Conservation (phyloP, 1,140 invertebrate genomes). For the Bombus terrestris region DNA sequence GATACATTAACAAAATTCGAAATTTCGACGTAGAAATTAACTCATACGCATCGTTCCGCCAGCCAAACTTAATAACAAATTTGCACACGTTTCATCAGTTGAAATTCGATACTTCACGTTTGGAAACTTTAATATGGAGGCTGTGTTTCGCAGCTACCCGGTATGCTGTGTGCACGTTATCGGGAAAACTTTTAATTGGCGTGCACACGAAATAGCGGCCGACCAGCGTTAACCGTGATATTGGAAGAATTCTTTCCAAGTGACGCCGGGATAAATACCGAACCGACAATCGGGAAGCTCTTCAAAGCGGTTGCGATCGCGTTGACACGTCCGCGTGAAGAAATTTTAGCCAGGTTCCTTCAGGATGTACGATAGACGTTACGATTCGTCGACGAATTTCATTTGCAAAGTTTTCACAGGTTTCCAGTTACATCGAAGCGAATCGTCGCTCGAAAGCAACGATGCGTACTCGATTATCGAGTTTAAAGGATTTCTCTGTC, state of each 20-base stretch:
- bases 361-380: not conserved
- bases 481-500: not conserved
- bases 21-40: not conserved
- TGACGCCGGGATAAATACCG: not conserved
- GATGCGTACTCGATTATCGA: not conserved
- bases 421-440: not conserved
- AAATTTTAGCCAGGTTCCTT: not conserved
- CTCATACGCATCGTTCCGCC: not conserved
- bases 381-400: not conserved
- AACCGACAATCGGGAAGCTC: not conserved
- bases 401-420: not conserved
- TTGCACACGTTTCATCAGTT: not conserved
- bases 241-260: conserved; percentile 9
- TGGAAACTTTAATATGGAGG: not conserved
- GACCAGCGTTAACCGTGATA: not conserved
- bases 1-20: not conserved
- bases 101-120: not conserved
- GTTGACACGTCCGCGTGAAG: conserved; percentile 1
- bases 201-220: not conserved
- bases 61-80: not conserved
- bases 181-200: conserved; percentile 42
- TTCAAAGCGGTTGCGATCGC: not conserved
- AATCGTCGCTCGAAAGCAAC: not conserved
- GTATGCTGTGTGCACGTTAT: not conserved
- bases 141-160: not conserved